A percentile compares a stretch with the other conserved stretches of the same genome.
These are phyloP conservation scores for Ichneumoninae sp. DNA, from an alignment of 2,888 invertebrate genomes.

Conservation along the genomic window DNA sequence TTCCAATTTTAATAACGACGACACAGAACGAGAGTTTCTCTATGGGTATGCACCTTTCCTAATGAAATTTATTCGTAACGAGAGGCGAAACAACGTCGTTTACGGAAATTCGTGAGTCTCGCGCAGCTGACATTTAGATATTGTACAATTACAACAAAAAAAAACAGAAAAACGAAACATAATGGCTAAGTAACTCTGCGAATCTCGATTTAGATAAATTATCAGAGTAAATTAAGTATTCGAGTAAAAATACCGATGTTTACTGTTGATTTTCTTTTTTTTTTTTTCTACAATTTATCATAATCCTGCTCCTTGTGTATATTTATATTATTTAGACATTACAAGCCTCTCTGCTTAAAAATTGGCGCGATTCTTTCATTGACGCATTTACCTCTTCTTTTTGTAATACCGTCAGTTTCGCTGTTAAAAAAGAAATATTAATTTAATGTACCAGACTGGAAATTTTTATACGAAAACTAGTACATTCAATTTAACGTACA, in stretches of 20 bases:
- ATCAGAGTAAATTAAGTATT: constrained; percentile 33
- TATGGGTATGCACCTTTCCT: background rate
- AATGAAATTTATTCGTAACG: constrained; percentile 16
- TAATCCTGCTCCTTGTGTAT: constrained; percentile 1
- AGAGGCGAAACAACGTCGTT: constrained; percentile 7
- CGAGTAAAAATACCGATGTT: constrained; percentile 11
- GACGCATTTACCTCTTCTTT: background rate
- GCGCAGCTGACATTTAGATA: constrained; percentile 31
- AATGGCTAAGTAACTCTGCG: constrained; percentile 26
- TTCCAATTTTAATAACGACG: constrained; percentile 10
- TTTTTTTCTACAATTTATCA: background rate
- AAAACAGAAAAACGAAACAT: background rate
- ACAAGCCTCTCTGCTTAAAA: background rate
- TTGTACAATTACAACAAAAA: constrained; percentile 4
- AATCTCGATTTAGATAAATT: constrained; percentile 31
- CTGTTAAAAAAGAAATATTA: too few relatives aligned
- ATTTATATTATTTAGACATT: background rate
- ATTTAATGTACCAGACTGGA: too few relatives aligned
- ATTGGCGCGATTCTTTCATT: background rate
- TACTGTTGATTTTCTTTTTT: background rate
- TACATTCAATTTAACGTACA: background rate
- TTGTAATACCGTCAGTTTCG: background rate
- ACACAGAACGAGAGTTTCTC: background rate
- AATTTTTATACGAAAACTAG: too few relatives aligned
- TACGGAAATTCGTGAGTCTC: constrained; percentile 26